phyloP scores from a whole-genome alignment of 2,797 vertebrate genomes.

The Syndactyla subalaris region DNA sequence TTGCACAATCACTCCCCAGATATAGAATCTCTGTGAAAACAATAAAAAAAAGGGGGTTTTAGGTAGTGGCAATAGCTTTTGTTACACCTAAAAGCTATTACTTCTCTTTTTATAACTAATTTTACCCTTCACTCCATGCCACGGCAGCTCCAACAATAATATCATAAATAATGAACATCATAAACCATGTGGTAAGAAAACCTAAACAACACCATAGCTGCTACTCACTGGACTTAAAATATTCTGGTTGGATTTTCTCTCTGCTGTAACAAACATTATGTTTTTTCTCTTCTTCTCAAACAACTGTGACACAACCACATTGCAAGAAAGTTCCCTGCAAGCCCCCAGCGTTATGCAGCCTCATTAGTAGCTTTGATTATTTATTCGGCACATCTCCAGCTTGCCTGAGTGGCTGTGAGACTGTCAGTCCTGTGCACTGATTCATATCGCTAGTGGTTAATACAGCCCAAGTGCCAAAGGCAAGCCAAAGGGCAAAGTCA shows the following conservation, averaged over 20 bases:
- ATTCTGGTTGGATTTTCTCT: neutral
- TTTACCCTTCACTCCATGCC: neutral
- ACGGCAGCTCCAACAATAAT: neutral
- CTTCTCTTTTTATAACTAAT: neutral
- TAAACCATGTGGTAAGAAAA: neutral
- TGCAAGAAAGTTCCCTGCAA: conserved; percentile 15
- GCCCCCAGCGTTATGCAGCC: neutral
- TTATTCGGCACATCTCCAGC: conserved; percentile 15
- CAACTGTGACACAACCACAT: neutral
- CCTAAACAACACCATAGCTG: neutral
- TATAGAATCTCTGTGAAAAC: neutral
- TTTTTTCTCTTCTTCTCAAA: conserved; percentile 11
- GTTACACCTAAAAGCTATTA: neutral
- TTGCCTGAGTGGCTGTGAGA: neutral
- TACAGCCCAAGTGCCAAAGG: conserved; percentile 39
- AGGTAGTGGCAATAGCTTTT: neutral
- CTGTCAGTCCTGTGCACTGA: neutral
- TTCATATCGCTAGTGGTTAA: neutral
- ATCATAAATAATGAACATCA: neutral
- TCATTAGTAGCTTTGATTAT: conserved; percentile 54
- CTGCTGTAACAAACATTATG: neutral
- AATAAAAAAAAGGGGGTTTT: neutral
- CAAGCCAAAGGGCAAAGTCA: conserved; percentile 58
- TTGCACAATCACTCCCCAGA: neutral
- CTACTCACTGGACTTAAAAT: conserved; percentile 1